Conservation (phyloP, 1,140 invertebrate genomes). For the Calliphora vicina region DNA sequence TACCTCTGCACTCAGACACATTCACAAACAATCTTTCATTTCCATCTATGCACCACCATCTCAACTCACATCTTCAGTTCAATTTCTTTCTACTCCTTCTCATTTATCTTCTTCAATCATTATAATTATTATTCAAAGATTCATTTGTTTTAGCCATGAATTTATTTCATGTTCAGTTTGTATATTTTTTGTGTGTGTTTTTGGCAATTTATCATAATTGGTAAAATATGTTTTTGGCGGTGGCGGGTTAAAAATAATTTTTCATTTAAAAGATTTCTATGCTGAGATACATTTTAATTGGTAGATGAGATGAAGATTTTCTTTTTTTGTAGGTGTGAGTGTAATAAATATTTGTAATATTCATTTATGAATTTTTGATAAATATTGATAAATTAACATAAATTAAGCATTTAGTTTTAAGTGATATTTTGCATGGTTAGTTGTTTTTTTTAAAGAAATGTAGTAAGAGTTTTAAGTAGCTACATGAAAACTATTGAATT, state of each 20-base stretch:
- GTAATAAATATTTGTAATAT: not conserved
- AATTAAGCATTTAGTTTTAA: not conserved
- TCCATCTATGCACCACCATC: not conserved
- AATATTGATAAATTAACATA: not conserved
- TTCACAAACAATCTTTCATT: not conserved
- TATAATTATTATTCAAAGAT: slow-evolving; percentile 18
- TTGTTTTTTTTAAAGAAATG: too few relatives aligned
- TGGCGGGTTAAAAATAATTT: slow-evolving; percentile 18
- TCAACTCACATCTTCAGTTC: too few relatives aligned
- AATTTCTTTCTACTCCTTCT: not conserved
- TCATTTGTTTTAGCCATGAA: slow-evolving; percentile 20
- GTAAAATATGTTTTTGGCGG: slow-evolving; percentile 30
- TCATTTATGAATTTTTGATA: not conserved
- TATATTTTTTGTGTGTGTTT: slow-evolving; percentile 2
- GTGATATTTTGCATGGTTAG: too few relatives aligned
- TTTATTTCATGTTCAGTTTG: not conserved
- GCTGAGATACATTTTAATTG: slow-evolving; percentile 30
- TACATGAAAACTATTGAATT: too few relatives aligned
- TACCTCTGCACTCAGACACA: not conserved
- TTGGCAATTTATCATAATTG: slow-evolving; percentile 29
- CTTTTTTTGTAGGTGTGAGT: not conserved
- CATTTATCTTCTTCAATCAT: not conserved
- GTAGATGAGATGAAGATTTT: not conserved
- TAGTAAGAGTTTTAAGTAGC: too few relatives aligned
- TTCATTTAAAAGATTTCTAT: slow-evolving; percentile 10